These are phyloP conservation scores for Tethea ocularis DNA, from an alignment of 2,888 invertebrate genomes.

Conservation along the genomic window DNA sequence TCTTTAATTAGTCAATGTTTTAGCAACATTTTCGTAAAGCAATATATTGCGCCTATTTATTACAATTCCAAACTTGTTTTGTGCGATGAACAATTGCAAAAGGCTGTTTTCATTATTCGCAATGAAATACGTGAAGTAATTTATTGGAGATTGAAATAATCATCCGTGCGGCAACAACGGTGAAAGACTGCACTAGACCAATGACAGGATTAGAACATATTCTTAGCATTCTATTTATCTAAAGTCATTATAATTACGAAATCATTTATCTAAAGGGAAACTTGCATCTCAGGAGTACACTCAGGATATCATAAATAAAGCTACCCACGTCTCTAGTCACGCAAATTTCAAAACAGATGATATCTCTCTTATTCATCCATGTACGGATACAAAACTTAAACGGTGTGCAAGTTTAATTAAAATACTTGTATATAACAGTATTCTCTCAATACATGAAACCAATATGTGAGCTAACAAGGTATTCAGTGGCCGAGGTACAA, in stretches of 20 bases:
- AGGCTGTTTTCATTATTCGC: constrained; percentile 4
- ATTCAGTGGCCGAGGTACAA: constrained; percentile 13
- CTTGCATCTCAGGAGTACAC: neutral
- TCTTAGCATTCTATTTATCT: neutral
- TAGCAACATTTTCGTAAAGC: neutral
- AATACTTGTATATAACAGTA: constrained; percentile 6
- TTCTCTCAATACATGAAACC: neutral
- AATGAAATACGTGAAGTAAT: constrained; percentile 1
- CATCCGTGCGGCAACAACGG: constrained; percentile 5
- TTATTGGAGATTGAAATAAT: constrained; percentile 4
- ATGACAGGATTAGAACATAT: neutral
- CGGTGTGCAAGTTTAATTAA: constrained; percentile 10
- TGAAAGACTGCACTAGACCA: neutral
- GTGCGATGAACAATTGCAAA: neutral
- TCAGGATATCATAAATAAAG: neutral
- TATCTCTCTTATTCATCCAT: constrained; percentile 6
- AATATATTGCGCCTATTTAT: neutral
- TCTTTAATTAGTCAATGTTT: neutral
- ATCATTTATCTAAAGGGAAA: neutral
- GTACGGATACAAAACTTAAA: neutral
- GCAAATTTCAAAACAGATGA: constrained; percentile 4
- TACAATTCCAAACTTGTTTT: neutral
- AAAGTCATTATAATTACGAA: neutral
- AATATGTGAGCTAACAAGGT: constrained; percentile 8
- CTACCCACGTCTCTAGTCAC: neutral